Evolutionary conservation across 2,113 vertebrate species (phyloP).

Genomic region (Hippocampus barbouri): DNA sequence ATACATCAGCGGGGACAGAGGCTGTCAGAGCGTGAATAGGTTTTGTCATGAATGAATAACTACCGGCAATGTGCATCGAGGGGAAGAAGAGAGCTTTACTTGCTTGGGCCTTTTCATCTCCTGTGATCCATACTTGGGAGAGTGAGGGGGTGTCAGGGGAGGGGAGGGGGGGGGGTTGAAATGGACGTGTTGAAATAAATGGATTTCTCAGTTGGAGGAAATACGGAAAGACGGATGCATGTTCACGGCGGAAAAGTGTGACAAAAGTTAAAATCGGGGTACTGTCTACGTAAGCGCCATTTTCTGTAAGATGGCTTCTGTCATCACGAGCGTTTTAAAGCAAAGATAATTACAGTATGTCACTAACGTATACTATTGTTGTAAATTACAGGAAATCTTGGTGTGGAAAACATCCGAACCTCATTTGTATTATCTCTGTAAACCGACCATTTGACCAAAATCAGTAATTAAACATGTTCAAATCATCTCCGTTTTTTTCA

Average conservation of each 20-base stretch:
- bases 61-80: constrained; percentile 62
- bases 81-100: constrained; percentile 64
- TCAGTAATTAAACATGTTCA: too few relatives aligned
- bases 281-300: constrained; percentile 22
- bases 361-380: too few relatives aligned
- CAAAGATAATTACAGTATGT: background rate
- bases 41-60: constrained; percentile 80
- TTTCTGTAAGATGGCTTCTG: constrained; percentile 37
- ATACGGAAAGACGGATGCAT: constrained; percentile 26
- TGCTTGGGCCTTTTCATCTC: constrained; percentile 69
- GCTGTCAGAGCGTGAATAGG: constrained; percentile 74
- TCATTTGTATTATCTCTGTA: too few relatives aligned
- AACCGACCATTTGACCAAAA: too few relatives aligned
- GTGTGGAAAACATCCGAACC: too few relatives aligned
- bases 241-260: constrained; percentile 17
- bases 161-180: background rate
- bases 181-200: constrained; percentile 55
- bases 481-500: too few relatives aligned
- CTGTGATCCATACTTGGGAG: constrained; percentile 65
- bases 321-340: constrained; percentile 35
- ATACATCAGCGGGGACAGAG: constrained; percentile 69
- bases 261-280: constrained; percentile 26
- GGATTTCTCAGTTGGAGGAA: constrained; percentile 41
- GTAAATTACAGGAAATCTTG: too few relatives aligned
- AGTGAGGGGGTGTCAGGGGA: background rate